Conservation (phyloP, 2,113 vertebrate genomes). For the Prietella phreatophila region DNA sequence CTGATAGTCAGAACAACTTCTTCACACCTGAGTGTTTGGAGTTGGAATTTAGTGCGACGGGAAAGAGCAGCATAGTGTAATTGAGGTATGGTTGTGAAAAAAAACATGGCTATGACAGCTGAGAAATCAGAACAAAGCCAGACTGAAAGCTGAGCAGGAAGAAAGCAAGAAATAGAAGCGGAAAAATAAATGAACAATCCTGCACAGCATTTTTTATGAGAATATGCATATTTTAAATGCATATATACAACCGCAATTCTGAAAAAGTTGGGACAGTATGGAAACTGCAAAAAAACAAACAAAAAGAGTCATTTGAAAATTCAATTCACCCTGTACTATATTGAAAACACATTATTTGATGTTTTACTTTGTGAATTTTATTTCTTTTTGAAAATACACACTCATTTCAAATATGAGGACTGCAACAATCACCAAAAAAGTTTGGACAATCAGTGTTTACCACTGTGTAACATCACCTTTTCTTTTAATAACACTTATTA, state of each 20-base stretch:
- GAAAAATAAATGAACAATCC: neutral
- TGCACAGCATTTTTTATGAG: neutral
- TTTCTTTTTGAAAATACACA: too few species aligned
- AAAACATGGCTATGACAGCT: neutral
- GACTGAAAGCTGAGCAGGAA: conserved; percentile 7
- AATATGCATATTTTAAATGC: conserved; percentile 1
- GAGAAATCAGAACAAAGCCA: conserved; percentile 28
- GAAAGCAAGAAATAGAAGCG: neutral
- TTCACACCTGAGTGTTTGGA: conserved; percentile 29
- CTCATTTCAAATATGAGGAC: too few species aligned
- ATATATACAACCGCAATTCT: neutral
- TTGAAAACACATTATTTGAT: too few species aligned
- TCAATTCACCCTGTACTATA: too few species aligned
- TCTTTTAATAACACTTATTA: too few species aligned
- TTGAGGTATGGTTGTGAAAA: conserved; percentile 7
- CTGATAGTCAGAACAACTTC: conserved; percentile 29
- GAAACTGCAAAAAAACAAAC: too few species aligned
- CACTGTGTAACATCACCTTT: too few species aligned
- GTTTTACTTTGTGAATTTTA: too few species aligned
- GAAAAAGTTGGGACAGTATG: too few species aligned
- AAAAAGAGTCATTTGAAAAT: too few species aligned
- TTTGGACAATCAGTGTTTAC: too few species aligned
- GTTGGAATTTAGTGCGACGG: conserved; percentile 27
- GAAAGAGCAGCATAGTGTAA: neutral
- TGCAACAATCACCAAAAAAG: too few species aligned